Evolutionary conservation across 2,888 invertebrate species (phyloP).

Genomic region (Spodoptera exigua): DNA sequence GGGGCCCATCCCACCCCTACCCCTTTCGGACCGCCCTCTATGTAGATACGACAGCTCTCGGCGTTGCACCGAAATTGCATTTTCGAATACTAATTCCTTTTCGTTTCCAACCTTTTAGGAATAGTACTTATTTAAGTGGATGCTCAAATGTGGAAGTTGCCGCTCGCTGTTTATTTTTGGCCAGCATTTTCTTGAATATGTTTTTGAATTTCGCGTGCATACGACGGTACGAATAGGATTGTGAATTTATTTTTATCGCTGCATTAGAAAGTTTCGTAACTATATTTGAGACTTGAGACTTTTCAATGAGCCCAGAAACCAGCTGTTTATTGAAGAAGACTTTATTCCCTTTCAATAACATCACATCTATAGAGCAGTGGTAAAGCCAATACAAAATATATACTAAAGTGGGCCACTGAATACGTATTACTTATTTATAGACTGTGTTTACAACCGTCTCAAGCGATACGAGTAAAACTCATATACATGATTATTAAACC

Average conservation of each 20-base stretch:
- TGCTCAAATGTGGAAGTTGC: conserved; percentile 42
- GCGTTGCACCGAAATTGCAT: conserved; percentile 88
- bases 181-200: not conserved
- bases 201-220: conserved; percentile 5
- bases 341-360: too few species aligned
- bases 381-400: conserved; percentile 1
- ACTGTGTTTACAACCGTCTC: conserved; percentile 44
- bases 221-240: not conserved
- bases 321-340: too few species aligned
- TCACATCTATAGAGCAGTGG: too few species aligned
- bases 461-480: conserved; percentile 46
- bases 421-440: conserved; percentile 47
- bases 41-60: conserved; percentile 71
- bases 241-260: not conserved
- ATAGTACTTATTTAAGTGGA: conserved; percentile 57
- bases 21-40: conserved; percentile 81
- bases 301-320: too few species aligned
- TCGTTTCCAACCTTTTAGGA: conserved; percentile 67
- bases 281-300: too few species aligned
- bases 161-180: conserved; percentile 24
- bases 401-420: conserved; percentile 41
- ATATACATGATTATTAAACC: conserved; percentile 52
- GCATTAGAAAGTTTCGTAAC: too few species aligned
- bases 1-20: conserved; percentile 75
- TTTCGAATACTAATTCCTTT: conserved; percentile 86